Evolutionary conservation across 2,888 invertebrate genomes (phyloP), one percentile per base, ranked within the genome.

Genomic region (Euplexia lucipara): DNA sequence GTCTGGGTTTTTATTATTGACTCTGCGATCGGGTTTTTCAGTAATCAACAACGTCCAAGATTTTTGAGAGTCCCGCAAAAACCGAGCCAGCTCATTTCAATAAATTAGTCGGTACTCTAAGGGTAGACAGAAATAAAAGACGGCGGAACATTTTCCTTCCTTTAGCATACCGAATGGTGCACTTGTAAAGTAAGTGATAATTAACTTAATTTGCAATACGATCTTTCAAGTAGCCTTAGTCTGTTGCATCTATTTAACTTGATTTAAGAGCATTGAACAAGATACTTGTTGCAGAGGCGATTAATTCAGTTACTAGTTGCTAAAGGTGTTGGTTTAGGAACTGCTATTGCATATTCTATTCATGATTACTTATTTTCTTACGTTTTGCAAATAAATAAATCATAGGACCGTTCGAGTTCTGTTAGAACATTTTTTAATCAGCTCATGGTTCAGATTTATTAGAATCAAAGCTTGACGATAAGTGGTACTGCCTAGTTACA

Each of bases 171-270:
- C 30, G 30, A 35, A 39, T 18, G 26, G 47, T 48, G 20, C 70
- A 35, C 20, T 66, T 61, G 34, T 60, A 41, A 30, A 47, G 8
- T 41, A 30, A 70, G 47, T n/a, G 45, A 22, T 48, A 35, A 66
- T 61, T 48, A 70, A 20, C 60, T 47, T 70, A 47, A 66, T 66
- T 60, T 61, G 37, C 61, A 70, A 30, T 12, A 70, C 39, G 34
- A 70, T 61, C 39, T 70, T 34, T 20, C n/a, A 30, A 61, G 41
- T 41, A 20, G 47, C 39, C n/a, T 70, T 30, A 70, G n/a, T 35
- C 26, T 30, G 16, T 10, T 30, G 9, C 47, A 70, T 47, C 18
- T 39, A 26, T 60, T 34, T 10, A 61, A 61, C 39, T 20, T 20
- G 61, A 70, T 61, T 39, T 20, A 26, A 39, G 18, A 26, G 18